Evolutionary conservation across 2,113 vertebrate genomes (phyloP), one percentile per base, ranked within the genome.

Genomic region (Callionymus lyra): DNA sequence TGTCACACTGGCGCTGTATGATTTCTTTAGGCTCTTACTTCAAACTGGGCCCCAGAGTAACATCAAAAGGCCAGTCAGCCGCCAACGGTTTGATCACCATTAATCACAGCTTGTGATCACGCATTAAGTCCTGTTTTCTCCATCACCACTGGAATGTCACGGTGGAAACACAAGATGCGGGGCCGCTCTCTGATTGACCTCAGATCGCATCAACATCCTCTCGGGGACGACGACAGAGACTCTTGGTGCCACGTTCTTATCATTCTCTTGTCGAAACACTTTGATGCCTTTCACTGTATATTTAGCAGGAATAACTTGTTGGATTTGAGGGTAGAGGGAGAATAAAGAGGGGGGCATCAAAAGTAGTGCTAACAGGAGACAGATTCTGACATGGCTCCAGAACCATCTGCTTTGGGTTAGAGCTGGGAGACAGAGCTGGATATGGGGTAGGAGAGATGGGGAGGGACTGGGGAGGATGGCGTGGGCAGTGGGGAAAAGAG

Each of bases 341-440:
- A 57, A 55, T 56, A 44, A 34, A 45, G 61, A 55, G 50, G 54
- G 57, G 63, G 82, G 79, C 78, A 85, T 85, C 50, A 87, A 80
- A 82, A 76, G 83, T 86, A 80, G 80, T 68, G 77, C 71, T 90
- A 91, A 91, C 86, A 74, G 86, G 84, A 90, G 83, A 88, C 89
- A 90, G 88, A 91, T 89, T 91, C 86, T 89, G 88, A 88, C 82
- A 87, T 80, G 27, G 76, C 82, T 88, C 87, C 88, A 86, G 75
- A 47, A 2, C 78, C 86, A 90, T 90, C 88, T 91, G 89, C 85
- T 90, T 89, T 84, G 73, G 82, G 86, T 91, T 91, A 89, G 77
- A 69, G 63, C 65, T 46, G 47, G 42, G 72, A 79, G 72, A 71
- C 80, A 80, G 84, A 79, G 79, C 56, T 14, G 31, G 70, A 58